Base-by-base conservation (phyloP, 2,113 vertebrate species). In the Papio anubis region DNA sequence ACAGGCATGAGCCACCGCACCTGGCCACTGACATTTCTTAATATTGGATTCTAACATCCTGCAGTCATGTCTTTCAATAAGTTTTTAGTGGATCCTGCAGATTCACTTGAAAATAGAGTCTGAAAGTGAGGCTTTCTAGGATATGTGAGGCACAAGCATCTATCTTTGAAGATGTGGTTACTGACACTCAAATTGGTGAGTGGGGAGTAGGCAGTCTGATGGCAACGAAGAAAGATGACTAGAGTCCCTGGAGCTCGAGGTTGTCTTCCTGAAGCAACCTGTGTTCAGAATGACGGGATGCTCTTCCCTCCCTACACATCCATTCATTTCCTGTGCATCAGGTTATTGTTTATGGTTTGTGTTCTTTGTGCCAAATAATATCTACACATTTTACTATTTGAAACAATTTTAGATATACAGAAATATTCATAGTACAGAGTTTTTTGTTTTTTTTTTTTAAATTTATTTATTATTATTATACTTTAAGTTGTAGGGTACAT, bases 1-100 rank as follows among this genome's bases (percentile, higher is more conserved):
- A 55, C 6, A 16, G 52, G 52, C 1, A 2, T 55, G 18, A 55
- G 52, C 18, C 52, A 55, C 18, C 18, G 0, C 2, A 0, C 52
- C 14, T 2, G 5, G 52, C 52, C 18, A 20, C 6, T 55, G 61
- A 64, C 61, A 64, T 32, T 30, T 64, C n/a, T 40, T 35, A 61
- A 16, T 38, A 5, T 16, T 75, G 43, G 35, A 35, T 75, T 32
- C 32, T 84, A 32, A 75, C 4, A 20, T 17, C 43, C 16, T 75
- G 11, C 57, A 85, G 25, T 38, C 55, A 35, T 40, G 35, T 32
- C 35, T 76, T 79, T 43, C 50, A 57, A 20, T 72, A n/a, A 59
- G 43, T 21, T 11, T 61, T 40, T 57, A 82, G 40, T 59, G 30
- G 2, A 73, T 85, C n/a, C 20, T 85, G 9, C 25, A 76, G n/a